Conservation (phyloP, 2,797 vertebrate genomes). For the Poeciliopsis infans region DNA sequence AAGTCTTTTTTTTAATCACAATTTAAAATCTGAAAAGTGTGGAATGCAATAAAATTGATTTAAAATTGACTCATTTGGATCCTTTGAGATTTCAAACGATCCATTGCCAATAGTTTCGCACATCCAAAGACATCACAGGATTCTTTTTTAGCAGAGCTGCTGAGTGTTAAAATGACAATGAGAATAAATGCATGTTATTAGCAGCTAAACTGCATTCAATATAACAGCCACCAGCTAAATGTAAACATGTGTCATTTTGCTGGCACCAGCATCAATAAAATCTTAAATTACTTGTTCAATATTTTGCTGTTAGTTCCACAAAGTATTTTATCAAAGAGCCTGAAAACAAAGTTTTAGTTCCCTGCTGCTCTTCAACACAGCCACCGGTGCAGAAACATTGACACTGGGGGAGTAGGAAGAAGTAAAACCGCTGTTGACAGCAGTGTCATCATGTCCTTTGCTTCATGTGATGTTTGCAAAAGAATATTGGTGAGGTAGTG, state of each 20-base stretch:
- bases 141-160: neutral
- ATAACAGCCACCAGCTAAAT: neutral
- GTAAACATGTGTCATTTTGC: neutral
- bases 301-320: neutral
- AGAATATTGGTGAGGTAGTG: constrained; percentile 25
- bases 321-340: constrained; percentile 25
- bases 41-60: too few species aligned
- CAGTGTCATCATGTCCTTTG: constrained; percentile 45
- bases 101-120: neutral
- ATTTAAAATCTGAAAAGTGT: too few species aligned
- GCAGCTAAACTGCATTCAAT: neutral
- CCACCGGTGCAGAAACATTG: constrained; percentile 40
- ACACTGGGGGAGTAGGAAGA: constrained; percentile 38
- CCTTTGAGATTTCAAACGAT: neutral
- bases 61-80: neutral
- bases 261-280: neutral
- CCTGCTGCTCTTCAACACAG: constrained; percentile 25
- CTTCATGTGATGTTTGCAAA: constrained; percentile 45
- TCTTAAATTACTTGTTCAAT: neutral
- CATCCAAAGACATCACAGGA: neutral
- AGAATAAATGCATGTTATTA: neutral
- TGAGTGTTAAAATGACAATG: neutral
- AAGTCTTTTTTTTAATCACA: neutral
- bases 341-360: constrained; percentile 26
- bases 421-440: constrained; percentile 41